phyloP scores from a whole-genome alignment of 1,140 invertebrate species.

The Pseudomyrmex concolor region DNA sequence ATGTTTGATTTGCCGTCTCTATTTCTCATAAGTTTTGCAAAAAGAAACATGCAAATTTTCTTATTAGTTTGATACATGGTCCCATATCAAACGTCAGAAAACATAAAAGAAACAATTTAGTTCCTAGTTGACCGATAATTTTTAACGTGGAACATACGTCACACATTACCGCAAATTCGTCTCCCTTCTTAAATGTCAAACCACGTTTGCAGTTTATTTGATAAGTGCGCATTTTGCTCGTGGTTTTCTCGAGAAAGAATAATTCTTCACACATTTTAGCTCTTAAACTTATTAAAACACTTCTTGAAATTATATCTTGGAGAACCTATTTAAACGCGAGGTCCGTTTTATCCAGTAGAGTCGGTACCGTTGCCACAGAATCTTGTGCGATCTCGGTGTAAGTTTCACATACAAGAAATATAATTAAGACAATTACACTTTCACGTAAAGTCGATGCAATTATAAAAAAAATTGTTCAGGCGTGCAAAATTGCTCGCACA shows the following conservation, averaged over 20 bases:
- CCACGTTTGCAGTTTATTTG: neutral
- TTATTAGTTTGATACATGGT: too few species aligned
- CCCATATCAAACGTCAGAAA: too few species aligned
- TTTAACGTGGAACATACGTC: too few species aligned
- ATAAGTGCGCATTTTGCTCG: neutral
- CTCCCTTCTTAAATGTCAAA: neutral
- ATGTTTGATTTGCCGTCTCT: neutral
- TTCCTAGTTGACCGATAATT: too few species aligned
- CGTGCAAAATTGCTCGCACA: too few species aligned
- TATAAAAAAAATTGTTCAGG: too few species aligned
- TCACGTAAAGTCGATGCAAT: too few species aligned
- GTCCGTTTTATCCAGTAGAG: neutral
- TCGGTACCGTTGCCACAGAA: neutral
- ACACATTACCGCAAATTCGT: neutral
- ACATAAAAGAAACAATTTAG: too few species aligned
- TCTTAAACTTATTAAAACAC: neutral
- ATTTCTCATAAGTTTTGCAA: neutral
- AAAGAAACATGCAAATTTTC: too few species aligned
- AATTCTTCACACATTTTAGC: neutral
- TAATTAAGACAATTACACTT: neutral
- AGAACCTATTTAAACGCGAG: neutral
- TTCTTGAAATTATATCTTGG: neutral
- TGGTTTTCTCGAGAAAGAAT: neutral
- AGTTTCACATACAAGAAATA: neutral
- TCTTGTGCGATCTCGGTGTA: neutral